A percentile compares a stretch with the other conserved stretches of the same genome.
Conservation (phyloP, 2,888 invertebrate species). For the Exocentrus adspersus region DNA sequence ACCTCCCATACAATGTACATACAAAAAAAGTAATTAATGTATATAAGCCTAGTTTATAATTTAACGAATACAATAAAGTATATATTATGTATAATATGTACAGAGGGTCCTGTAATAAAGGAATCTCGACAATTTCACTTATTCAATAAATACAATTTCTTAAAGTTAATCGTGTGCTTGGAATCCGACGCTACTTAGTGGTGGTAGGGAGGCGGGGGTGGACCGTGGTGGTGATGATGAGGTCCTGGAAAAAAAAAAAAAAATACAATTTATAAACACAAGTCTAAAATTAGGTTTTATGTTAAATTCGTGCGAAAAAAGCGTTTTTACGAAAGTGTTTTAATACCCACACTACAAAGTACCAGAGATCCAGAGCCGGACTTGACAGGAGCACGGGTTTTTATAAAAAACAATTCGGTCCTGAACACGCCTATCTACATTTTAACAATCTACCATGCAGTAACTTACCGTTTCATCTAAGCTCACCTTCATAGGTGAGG, state of each 20-base stretch:
- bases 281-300: not conserved
- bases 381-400: too few species aligned
- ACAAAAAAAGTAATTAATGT: too few species aligned
- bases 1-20: not conserved
- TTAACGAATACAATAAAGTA: not conserved
- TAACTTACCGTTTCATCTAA: conserved; percentile 9
- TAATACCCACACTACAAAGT: not conserved
- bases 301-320: not conserved
- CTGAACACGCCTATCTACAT: not conserved
- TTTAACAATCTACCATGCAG: not conserved
- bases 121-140: not conserved
- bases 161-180: not conserved
- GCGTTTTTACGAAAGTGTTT: not conserved
- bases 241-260: conserved; percentile 4
- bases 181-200: not conserved
- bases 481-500: conserved; percentile 24
- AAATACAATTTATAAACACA: not conserved
- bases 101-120: not conserved
- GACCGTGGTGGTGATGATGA: conserved; percentile 8
- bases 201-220: conserved; percentile 2
- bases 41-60: conserved; percentile 11
- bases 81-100: conserved; percentile 9
- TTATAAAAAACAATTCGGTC: too few species aligned
- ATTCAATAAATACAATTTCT: not conserved
- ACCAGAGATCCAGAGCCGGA: too few species aligned